Base-by-base conservation (phyloP, 1,140 invertebrate genomes). In the Drosophila funebris region DNA sequence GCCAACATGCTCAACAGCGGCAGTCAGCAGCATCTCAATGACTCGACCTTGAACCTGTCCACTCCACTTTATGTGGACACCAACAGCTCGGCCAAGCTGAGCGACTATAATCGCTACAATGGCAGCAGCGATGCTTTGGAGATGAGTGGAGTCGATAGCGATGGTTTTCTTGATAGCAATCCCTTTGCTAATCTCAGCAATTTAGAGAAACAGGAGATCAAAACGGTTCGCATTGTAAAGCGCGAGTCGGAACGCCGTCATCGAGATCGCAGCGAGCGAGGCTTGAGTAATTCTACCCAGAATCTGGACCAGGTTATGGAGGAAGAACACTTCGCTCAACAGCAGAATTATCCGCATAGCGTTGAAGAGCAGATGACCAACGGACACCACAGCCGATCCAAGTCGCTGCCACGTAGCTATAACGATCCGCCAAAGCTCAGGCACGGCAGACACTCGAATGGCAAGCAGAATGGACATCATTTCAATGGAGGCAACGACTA, bases 211-310 rank as follows among this genome's bases (percentile, higher is more conserved):
- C 96, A 95, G 90, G 96, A 97, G 92, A 97, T 97, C 20, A 97
- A 97, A 93, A 98, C 97, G 0, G 97, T 98, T 18, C 94, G 97
- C 57, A 98, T 98, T 82, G 97, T 98, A 0, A 98, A 98, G 92
- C 92, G 97, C 20, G 97, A 98, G 89, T 96, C 96, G 18, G 97
- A 98, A 91, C 93, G 96, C 44, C 93, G 96, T 0, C 96, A 96
- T 83, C 93, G 96, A 54, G 96, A 96, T 85, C 93, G 95, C 52
- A 94, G 95, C 70, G 91, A 94, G 53, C 76, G 84, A 4, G 79
- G 84, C 1, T 31, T 90, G 1, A 90, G 90, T 52, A 92, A 72
- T 43, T 91, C 91, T 7, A 90, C 61, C n/a, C 90, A 90, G 48
- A 92, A 92, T 80, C 80, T 94, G 11, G 93, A 94, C 69, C 93